These are phyloP conservation scores for Ictalurus furcatus DNA, from an alignment of 2,113 vertebrate genomes.

Conservation along the genomic window DNA sequence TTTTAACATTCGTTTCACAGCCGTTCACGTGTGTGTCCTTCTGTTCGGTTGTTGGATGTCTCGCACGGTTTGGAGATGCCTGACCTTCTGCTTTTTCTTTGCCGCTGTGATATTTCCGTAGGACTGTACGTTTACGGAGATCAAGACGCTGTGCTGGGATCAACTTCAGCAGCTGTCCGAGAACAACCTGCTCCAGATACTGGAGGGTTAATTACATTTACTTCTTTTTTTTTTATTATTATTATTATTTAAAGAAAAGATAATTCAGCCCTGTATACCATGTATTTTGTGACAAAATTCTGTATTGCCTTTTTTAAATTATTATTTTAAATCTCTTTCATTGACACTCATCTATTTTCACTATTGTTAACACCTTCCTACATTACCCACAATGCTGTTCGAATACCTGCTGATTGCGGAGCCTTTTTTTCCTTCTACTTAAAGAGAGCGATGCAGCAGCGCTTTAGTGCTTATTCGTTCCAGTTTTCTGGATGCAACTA, in stretches of 20 bases:
- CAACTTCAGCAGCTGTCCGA: conserved; percentile 88
- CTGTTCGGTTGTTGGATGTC: neutral
- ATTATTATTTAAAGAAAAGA: no score
- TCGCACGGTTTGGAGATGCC: neutral
- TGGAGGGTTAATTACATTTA: conserved; percentile 80
- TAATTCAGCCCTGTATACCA: neutral
- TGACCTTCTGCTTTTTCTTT: neutral
- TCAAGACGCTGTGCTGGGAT: conserved; percentile 89
- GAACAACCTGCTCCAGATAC: conserved; percentile 86
- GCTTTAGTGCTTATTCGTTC: neutral
- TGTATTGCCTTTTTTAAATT: neutral
- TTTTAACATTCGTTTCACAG: neutral
- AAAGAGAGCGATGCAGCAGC: neutral
- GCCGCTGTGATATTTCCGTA: conserved; percentile 52
- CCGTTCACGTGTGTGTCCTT: neutral
- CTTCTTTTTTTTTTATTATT: neutral
- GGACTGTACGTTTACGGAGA: conserved; percentile 87
- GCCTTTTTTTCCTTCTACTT: neutral
- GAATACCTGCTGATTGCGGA: neutral
- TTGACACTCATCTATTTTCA: neutral
- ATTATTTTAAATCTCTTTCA: neutral
- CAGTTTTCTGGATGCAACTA: neutral
- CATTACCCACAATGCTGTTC: neutral
- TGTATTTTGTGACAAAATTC: neutral
- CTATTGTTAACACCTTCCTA: neutral